phyloP scores from a whole-genome alignment of 2,113 vertebrate genomes.

The Eubucco bourcierii region DNA sequence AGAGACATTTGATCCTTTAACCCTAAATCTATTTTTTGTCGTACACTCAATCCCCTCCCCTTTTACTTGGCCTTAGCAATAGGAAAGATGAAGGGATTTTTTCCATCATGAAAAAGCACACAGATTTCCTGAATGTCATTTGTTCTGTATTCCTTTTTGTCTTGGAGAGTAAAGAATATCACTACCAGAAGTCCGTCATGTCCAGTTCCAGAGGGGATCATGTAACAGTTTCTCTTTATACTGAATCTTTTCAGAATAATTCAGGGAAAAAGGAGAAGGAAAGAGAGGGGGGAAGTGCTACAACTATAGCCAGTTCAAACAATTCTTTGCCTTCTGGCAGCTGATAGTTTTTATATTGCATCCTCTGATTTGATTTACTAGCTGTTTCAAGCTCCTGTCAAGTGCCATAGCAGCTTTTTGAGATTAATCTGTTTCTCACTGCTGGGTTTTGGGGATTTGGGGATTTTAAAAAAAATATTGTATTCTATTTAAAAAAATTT shows the following conservation, averaged over 20 bases:
- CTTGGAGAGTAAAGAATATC: background rate
- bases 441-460: background rate
- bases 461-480: background rate
- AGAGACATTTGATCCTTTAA: background rate
- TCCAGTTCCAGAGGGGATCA: background rate
- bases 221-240: background rate
- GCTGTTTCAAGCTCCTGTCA: background rate
- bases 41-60: rapidly evolving
- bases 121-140: background rate
- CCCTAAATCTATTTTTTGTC: background rate
- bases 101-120: background rate
- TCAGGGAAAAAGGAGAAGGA: background rate
- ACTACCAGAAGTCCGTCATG: background rate
- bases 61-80: background rate
- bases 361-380: conserved; percentile 10
- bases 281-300: background rate
- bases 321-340: conserved; percentile 20
- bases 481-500: background rate
- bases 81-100: background rate
- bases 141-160: background rate
- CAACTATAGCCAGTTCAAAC: background rate
- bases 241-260: background rate
- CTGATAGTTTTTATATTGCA: background rate
- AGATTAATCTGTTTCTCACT: background rate
- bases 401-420: background rate